Evolutionary conservation across 35 echinoderm and acorn worm genomes (phyloP).

Genomic region (Diadema setosum): DNA sequence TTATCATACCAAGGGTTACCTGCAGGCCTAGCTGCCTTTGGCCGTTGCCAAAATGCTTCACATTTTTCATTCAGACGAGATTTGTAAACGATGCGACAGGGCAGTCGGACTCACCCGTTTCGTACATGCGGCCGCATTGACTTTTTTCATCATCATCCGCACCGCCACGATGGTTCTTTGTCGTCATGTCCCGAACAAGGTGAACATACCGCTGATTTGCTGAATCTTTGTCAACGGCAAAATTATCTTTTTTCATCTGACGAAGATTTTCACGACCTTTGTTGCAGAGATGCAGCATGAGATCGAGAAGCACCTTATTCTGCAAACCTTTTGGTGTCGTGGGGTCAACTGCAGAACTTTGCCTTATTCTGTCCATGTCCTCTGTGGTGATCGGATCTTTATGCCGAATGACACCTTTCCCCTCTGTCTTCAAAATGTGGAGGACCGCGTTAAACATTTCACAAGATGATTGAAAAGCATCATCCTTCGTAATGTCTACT

Average conservation of each 20-base stretch:
- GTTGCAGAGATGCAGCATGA: slow-evolving; percentile 27
- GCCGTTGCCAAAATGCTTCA: slow-evolving; percentile 38
- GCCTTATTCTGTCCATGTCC: slow-evolving; percentile 10
- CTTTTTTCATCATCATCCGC: not conserved
- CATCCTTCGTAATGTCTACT: not conserved
- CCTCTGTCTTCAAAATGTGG: not conserved
- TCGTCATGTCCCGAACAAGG: not conserved
- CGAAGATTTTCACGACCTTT: slow-evolving; percentile 22
- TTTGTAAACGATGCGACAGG: slow-evolving; percentile 11
- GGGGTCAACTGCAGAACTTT: not conserved
- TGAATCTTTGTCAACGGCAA: not conserved
- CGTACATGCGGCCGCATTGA: slow-evolving; percentile 40
- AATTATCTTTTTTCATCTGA: not conserved
- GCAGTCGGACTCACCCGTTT: not conserved
- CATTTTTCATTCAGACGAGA: not conserved
- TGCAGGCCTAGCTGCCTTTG: not conserved
- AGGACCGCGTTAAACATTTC: not conserved
- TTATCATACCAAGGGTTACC: slow-evolving; percentile 18
- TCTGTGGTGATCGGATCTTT: not conserved
- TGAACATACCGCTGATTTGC: not conserved
- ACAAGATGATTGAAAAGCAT: not conserved
- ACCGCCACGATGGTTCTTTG: slow-evolving; percentile 22
- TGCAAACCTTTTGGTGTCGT: not conserved
- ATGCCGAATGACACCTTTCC: not conserved
- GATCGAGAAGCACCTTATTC: slow-evolving; percentile 25